A percentile compares a stretch with the other conserved stretches of the same genome.
Conservation (phyloP, 2,113 vertebrate species). For the Phainopepla nitens region DNA sequence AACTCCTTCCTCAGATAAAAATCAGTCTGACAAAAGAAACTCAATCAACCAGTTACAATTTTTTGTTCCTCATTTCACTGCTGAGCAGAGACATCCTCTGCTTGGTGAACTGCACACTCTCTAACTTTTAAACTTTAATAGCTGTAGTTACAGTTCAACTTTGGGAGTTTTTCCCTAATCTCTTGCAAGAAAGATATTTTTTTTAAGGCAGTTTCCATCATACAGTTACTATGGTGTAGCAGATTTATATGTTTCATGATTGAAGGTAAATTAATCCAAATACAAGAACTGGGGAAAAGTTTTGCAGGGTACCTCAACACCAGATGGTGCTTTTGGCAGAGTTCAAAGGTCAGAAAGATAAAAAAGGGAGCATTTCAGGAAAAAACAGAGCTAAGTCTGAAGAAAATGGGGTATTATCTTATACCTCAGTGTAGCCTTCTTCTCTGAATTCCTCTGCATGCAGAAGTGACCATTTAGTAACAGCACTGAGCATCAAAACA, state of each 20-base stretch:
- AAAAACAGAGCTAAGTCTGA: not conserved
- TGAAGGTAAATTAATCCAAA: not conserved
- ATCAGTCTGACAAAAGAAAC: not conserved
- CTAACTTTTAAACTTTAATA: not conserved
- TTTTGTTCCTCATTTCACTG: not conserved
- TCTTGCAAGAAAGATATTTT: not conserved
- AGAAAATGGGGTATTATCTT: not conserved
- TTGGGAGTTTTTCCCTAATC: rapidly evolving
- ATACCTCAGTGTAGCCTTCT: not conserved
- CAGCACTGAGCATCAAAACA: not conserved
- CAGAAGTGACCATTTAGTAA: not conserved
- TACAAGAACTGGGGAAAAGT: not conserved
- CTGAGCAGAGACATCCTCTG: not conserved
- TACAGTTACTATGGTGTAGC: not conserved
- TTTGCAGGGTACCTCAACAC: not conserved
- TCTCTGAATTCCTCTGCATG: not conserved
- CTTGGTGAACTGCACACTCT: not conserved
- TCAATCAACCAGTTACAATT: not conserved
- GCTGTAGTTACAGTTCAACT: not conserved
- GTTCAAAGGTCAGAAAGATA: conserved; percentile 4
- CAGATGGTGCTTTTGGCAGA: not conserved
- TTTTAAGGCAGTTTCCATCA: not conserved
- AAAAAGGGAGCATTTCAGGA: not conserved
- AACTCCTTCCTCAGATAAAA: not conserved
- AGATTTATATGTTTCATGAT: not conserved